Percentiles rank a stretch among this genome's conserved stretches.
Conservation (phyloP, 2,888 invertebrate genomes). For the Alcis repandata region DNA sequence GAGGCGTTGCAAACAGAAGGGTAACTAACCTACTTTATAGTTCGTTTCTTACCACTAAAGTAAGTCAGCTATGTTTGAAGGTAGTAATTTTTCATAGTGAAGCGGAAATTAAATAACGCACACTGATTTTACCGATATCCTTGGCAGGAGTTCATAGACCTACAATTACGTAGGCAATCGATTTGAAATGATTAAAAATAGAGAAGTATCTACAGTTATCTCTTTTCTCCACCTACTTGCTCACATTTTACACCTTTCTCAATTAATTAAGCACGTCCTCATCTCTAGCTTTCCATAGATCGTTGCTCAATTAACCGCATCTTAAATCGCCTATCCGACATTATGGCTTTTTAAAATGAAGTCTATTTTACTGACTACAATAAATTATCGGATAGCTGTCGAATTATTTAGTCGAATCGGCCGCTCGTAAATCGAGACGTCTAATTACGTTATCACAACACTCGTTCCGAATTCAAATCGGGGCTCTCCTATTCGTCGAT, state of each 20-base stretch:
- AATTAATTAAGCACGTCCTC: slow-evolving; percentile 1
- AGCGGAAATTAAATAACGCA: neutral
- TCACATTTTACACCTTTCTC: slow-evolving; percentile 4
- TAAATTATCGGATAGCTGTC: slow-evolving; percentile 43
- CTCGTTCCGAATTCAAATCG: slow-evolving; percentile 42
- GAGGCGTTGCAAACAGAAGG: slow-evolving; percentile 13
- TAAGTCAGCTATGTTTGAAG: neutral
- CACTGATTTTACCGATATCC: neutral
- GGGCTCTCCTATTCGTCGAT: slow-evolving; percentile 42
- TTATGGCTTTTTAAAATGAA: slow-evolving; percentile 36
- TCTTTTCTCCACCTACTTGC: neutral
- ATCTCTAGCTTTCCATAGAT: slow-evolving; percentile 19
- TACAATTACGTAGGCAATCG: neutral
- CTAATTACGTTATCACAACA: slow-evolving; percentile 47
- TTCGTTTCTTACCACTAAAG: neutral
- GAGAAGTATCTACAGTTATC: no score
- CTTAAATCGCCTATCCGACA: slow-evolving; percentile 23
- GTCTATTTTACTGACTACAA: slow-evolving; percentile 25
- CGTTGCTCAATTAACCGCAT: slow-evolving; percentile 28
- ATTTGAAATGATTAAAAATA: neutral
- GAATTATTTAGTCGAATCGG: slow-evolving; percentile 41
- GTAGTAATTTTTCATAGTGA: neutral
- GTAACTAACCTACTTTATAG: slow-evolving; percentile 20
- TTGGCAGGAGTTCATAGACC: neutral
- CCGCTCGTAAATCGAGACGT: slow-evolving; percentile 40